Evolutionary conservation across 1,140 invertebrate genomes (phyloP), one percentile per base, ranked within the genome.

Genomic region (Penaeus chinensis): DNA sequence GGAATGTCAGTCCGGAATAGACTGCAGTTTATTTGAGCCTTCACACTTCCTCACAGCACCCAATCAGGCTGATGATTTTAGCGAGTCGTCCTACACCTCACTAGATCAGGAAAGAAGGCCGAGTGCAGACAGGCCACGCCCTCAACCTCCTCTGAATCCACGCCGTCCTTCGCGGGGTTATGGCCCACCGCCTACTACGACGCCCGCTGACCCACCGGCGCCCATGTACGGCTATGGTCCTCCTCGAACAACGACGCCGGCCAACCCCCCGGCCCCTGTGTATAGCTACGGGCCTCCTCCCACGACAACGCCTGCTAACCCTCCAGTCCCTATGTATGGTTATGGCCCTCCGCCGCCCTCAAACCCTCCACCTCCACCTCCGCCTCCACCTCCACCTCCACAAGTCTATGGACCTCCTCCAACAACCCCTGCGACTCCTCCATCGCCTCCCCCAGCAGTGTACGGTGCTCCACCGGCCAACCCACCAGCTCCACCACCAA

Each of bases 211-310:
- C n/a, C 84, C 74, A 47, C 83, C 71, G 37, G 5, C 71, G 13
- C 76, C 84, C 20, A 79, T 85, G 76, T 22, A 78, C 18, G 71
- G 54, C n/a, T 85, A 85, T 60, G 66, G 86, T 20, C n/a, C 81
- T 54, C 86, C 86, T 8, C 86, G 80, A 24, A 60, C 78, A 24
- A 54, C 79, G 13, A 54, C 79, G 63, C 74, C 83, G 10, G 19
- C 32, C 18, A 42, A 83, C 60, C 81, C 81, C 24, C 65, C 65
- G 8, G 32, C 20, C 4, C 19, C 80, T 47, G 16, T 81, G 79
- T 62, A 81, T 63, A 27, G 47, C 19, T 84, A 84, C 5, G 47
- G 71, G 8, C 85, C 85, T 77, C 85, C 85, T 47, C 84, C 76
- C 22, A 74, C 82, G 47, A 76, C 84, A 32, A 19, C 83, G 27